These are phyloP conservation scores for Erpornis zantholeuca DNA, from an alignment of 2,113 vertebrate genomes.

Conservation along the genomic window DNA sequence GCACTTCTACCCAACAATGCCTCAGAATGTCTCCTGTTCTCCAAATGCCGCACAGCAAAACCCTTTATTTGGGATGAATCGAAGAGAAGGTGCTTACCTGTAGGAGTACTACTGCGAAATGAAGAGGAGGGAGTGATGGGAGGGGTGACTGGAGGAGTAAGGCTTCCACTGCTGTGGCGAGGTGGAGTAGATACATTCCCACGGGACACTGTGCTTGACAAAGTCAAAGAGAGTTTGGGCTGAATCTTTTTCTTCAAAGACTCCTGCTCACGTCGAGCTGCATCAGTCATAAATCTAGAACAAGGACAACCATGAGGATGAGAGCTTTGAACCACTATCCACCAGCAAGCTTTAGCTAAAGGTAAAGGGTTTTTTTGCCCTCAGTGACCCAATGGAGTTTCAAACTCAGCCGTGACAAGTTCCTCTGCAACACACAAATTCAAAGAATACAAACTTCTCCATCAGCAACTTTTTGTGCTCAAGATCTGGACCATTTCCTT, in stretches of 20 bases:
- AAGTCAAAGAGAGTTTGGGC: constrained; percentile 90
- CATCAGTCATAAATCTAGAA: constrained; percentile 96
- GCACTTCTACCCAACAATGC: neutral
- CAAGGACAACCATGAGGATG: neutral
- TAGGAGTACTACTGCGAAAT: constrained; percentile 95
- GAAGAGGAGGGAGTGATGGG: constrained; percentile 98
- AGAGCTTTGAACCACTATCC: neutral
- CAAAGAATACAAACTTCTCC: neutral
- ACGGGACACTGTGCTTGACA: constrained; percentile 87
- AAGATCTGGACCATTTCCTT: neutral
- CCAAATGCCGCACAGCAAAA: neutral
- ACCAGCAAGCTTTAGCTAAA: neutral
- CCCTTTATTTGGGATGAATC: neutral
- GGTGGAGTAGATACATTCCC: constrained; percentile 91
- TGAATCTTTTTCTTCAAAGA: constrained; percentile 93
- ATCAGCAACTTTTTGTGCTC: neutral
- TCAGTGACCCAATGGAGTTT: neutral
- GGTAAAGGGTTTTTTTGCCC: neutral
- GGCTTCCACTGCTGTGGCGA: constrained; percentile 94
- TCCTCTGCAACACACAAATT: neutral
- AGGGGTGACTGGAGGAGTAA: constrained; percentile 96
- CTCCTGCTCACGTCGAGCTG: constrained; percentile 93
- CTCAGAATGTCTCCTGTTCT: neutral
- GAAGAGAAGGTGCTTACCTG: constrained; percentile 77
- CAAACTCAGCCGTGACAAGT: neutral